A percentile compares a stretch with the other conserved stretches of the same genome.
Evolutionary conservation across 2,888 invertebrate genomes (phyloP).

Genomic region (Heliothis peltigera): DNA sequence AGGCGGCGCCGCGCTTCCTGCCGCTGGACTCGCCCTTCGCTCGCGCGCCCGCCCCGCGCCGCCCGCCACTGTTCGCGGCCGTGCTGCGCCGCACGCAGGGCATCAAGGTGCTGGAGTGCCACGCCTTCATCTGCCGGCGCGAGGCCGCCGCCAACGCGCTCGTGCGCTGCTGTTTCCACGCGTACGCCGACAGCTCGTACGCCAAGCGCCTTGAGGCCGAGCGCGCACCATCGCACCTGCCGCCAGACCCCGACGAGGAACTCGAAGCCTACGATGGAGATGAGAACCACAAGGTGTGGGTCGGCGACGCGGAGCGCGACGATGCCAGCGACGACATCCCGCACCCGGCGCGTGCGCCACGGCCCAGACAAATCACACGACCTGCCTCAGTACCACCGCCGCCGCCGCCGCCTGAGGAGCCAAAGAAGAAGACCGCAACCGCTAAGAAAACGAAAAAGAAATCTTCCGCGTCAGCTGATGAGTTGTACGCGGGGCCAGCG

Average conservation of each 20-base stretch:
- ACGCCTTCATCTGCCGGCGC: slow-evolving; percentile 99
- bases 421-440: slow-evolving; percentile 89
- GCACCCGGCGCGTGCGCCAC: slow-evolving; percentile 91
- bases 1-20: slow-evolving; percentile 95
- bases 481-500: slow-evolving; percentile 89
- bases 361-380: slow-evolving; percentile 95
- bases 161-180: slow-evolving; percentile 99
- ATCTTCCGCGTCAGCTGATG: slow-evolving; percentile 90
- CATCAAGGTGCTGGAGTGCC: slow-evolving; percentile 99
- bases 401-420: slow-evolving; percentile 92
- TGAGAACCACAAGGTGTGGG: slow-evolving; percentile 98
- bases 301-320: slow-evolving; percentile 94
- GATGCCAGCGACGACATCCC: slow-evolving; percentile 92
- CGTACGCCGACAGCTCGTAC: slow-evolving; percentile 98
- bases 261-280: slow-evolving; percentile 96
- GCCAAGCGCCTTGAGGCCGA: slow-evolving; percentile 94
- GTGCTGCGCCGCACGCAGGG: slow-evolving; percentile 98
- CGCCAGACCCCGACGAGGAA: slow-evolving; percentile 91
- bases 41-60: slow-evolving; percentile 96
- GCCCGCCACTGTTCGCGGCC: slow-evolving; percentile 99
- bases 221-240: slow-evolving; percentile 82
- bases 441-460: slow-evolving; percentile 90
- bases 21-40: slow-evolving; percentile 99
- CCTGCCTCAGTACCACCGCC: slow-evolving; percentile 96
- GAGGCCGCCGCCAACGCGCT: slow-evolving; percentile 99